Percentiles rank a stretch among this genome's conserved stretches.
Evolutionary conservation across 2,113 vertebrate species (phyloP).

Genomic region (Telmatochromis sp.): DNA sequence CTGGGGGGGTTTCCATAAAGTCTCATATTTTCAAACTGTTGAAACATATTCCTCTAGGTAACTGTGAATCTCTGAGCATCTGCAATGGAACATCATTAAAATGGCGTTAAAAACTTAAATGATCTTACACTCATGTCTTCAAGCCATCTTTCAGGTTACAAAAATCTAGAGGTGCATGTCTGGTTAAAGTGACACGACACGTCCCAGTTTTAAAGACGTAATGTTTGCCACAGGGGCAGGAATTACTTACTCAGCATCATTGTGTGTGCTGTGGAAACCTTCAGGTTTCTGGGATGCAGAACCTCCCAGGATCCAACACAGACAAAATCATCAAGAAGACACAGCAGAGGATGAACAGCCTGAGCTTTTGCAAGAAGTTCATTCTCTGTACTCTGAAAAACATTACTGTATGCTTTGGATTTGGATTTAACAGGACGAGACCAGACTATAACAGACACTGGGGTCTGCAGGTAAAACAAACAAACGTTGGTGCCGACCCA

Average conservation of each 20-base stretch:
- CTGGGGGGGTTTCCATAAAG: neutral
- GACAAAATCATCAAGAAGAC: neutral
- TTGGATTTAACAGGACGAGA: neutral
- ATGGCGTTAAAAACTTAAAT: neutral
- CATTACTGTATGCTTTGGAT: neutral
- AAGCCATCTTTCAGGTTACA: neutral
- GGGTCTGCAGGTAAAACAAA: neutral
- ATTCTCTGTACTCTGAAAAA: neutral
- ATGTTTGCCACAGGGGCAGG: neutral
- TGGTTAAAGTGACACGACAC: accelerated
- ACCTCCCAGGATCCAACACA: neutral
- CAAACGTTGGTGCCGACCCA: neutral
- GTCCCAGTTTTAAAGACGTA: neutral
- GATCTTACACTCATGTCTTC: neutral
- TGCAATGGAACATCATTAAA: neutral
- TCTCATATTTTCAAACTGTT: neutral
- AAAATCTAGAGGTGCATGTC: neutral
- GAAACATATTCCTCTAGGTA: neutral
- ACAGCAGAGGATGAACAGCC: neutral
- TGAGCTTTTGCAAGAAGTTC: neutral
- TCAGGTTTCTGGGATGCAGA: neutral
- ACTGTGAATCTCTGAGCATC: neutral
- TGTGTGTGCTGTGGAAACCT: neutral
- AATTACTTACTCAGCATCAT: neutral
- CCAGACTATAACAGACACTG: neutral